phyloP scores from a whole-genome alignment of 1,140 invertebrate genomes.

The Drosophila bifasciata region DNA sequence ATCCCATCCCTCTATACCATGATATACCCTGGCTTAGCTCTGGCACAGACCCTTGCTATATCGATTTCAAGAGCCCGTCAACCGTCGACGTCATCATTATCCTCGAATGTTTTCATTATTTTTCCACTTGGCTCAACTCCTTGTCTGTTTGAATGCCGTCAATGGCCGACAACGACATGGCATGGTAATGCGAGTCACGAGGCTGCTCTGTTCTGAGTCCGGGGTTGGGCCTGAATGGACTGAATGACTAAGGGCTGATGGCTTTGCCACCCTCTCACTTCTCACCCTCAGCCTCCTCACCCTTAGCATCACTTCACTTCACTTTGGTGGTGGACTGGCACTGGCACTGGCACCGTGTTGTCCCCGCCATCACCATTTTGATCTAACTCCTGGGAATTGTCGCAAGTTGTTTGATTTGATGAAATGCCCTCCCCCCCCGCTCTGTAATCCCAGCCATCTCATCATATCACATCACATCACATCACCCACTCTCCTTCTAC shows the following conservation, averaged over 20 bases:
- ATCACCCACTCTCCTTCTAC: constrained; percentile 2
- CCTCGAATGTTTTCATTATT: constrained; percentile 83
- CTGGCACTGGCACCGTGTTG: too few relatives aligned
- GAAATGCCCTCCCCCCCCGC: too few relatives aligned
- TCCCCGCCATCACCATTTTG: constrained; percentile 65
- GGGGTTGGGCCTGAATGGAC: neutral
- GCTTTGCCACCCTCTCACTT: too few relatives aligned
- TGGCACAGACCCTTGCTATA: constrained; percentile 44
- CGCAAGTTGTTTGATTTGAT: constrained; percentile 60
- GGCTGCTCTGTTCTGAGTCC: constrained; percentile 11
- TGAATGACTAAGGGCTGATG: too few relatives aligned
- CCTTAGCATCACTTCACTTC: too few relatives aligned
- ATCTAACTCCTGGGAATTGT: constrained; percentile 74
- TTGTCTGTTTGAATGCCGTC: constrained; percentile 82
- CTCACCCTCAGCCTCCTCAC: too few relatives aligned
- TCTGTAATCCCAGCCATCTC: constrained; percentile 47
- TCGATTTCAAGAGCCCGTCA: constrained; percentile 65
- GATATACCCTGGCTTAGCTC: constrained; percentile 63
- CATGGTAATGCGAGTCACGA: constrained; percentile 16
- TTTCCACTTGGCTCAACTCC: constrained; percentile 84
- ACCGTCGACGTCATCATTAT: constrained; percentile 66
- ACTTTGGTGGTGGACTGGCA: constrained; percentile 20
- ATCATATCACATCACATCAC: neutral
- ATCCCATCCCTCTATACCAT: too few relatives aligned
- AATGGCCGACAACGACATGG: constrained; percentile 68